Conservation (phyloP, 2,888 invertebrate genomes). For the Megastigmus dorsalis region DNA sequence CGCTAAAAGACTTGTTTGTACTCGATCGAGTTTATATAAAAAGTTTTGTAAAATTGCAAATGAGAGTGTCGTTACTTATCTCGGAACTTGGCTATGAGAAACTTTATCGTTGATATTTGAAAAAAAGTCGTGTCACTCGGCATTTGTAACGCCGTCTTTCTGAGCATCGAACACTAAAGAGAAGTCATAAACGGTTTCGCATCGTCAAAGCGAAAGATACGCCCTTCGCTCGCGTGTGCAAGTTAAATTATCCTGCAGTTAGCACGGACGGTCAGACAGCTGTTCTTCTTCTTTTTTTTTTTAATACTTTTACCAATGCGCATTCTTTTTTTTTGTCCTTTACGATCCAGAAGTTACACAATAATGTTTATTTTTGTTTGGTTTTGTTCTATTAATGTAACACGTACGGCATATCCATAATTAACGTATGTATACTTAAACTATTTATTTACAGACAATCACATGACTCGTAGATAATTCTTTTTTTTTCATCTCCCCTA, state of each 20-base stretch:
- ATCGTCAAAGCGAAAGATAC: no score
- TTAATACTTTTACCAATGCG: conserved; percentile 61
- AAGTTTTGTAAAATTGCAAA: conserved; percentile 7
- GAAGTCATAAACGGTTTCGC: no score
- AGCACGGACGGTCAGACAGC: conserved; percentile 73
- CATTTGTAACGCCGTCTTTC: background rate
- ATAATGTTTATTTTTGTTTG: conserved; percentile 61
- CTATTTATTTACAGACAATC: conserved; percentile 74
- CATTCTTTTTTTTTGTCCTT: conserved; percentile 38
- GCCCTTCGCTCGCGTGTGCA: background rate
- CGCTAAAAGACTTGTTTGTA: no score
- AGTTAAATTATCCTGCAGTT: conserved; percentile 58
- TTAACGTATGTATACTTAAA: conserved; percentile 71
- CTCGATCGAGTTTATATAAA: no score
- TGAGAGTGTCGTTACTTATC: no score
- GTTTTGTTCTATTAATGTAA: conserved; percentile 67
- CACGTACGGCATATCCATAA: conserved; percentile 73
- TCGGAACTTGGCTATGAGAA: no score
- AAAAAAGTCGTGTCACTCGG: background rate
- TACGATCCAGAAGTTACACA: conserved; percentile 70
- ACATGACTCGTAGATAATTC: conserved; percentile 71
- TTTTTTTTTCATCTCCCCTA: conserved; percentile 61
- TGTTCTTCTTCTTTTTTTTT: background rate
- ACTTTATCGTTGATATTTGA: no score
- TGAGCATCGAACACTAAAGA: no score